Base-by-base conservation (phyloP, 2,888 invertebrate genomes). In the Chrysolina americana region DNA sequence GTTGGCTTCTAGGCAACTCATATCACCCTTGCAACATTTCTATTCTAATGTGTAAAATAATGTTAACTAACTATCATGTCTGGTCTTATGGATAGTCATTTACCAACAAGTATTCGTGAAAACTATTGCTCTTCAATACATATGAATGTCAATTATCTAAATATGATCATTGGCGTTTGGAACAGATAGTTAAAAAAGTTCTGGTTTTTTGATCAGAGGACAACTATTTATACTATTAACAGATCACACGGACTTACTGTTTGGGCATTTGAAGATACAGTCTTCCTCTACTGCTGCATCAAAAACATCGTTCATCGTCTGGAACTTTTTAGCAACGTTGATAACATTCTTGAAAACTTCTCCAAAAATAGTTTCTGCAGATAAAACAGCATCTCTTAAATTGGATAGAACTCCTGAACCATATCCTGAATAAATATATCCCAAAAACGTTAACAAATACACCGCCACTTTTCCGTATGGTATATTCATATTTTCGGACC, bases 231-330 rank as follows among this genome's bases (percentile, higher is more conserved):
- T 47, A 47, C n/a, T 47, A 47, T 4, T 15, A 2, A 28, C 28
- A 23, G 15, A 23, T 28, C 36, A 59, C 36, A 64, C 6, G 19
- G 21, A 81, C 85, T 87, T 89, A 94, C 95, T 94, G 73, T 81
- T 91, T 28, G 94, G 93, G 85, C 96, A 96, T 72, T 91, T 90
- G 87, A 91, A 96, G 73, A 93, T 86, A 82, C 96, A 96, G 73
- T 94, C 91, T 86, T 96, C 96, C 82, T 96, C 95, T 1, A 95
- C 93, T 17, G 96, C 95, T 3, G 95, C 94, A 88, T 95, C 94
- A 82, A 96, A 93, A 6, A 96, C 92, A 81, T 96, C 95, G 83
- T 95, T 94, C 66, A 95, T 90, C 15, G 92, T 92, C 82, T 92
- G 92, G 81, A 96, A 93, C 85, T 93, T 94, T 82, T 92, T 92